Evolutionary conservation across 2,888 invertebrate genomes (phyloP), one percentile per base, ranked within the genome.

Genomic region (Sarcophaga caerulescens): DNA sequence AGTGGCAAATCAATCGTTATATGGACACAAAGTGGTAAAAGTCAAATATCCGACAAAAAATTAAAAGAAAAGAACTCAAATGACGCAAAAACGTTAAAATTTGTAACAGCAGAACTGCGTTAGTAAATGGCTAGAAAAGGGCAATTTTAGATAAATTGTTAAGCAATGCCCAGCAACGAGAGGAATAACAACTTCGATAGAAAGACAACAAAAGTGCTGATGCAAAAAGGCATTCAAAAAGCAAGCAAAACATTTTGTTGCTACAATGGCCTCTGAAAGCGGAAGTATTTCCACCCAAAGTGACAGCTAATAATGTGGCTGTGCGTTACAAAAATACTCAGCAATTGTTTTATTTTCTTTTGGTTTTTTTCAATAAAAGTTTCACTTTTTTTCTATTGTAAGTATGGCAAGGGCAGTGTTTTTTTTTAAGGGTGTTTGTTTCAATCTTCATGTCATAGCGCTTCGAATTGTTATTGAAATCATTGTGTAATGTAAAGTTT

Each of bases 281-380:
- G 86, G 86, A 86, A 86, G 70, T 70, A 59, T 62, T 66, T 87
- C 17, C 65, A 63, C 63, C 63, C 79, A 76, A 85, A 82, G 81
- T 87, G 87, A 85, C 87, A 87, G 87, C 87, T 85, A 87, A 87
- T 87, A 87, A 85, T 84, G 87, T 65, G 84, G 87, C 85, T 76
- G 63, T 63, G 57, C 52, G 52, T 52, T 5, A 52, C 17, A 52
- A 52, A 52, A 52, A 52, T 60, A 59, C 62, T 45, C 47, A 52
- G 25, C 57, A 63, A 62, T 78, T 65, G 70, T 79, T 44, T 63
- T n/a, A 45, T 21, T 70, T 63, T 65, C 44, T 45, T 4, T 23
- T 45, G 45, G 17, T 35, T n/a, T 59, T 35, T n/a, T 45, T 35
- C 68, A 47, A 68, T n/a, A 25, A 75, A 65, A 59, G 21, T 68